A percentile compares a stretch with the other conserved stretches of the same genome.
Conservation (phyloP, 1,140 invertebrate genomes). For the Pinna nobilis region DNA sequence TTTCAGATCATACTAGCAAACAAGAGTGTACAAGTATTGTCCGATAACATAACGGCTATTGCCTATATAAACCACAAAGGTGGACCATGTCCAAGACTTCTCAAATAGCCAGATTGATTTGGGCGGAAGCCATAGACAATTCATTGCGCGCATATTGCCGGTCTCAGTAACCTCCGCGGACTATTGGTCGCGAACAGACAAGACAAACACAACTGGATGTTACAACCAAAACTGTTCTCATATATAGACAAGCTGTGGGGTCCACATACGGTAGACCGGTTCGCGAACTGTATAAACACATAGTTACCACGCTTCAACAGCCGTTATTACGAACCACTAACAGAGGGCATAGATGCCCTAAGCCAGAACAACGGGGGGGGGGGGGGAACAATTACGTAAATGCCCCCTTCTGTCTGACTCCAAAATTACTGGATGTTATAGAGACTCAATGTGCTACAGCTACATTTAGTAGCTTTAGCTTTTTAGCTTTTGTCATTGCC, state of each 20-base stretch:
- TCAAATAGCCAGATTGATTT: not conserved
- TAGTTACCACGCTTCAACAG: too few species aligned
- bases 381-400: too few species aligned
- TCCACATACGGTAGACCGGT: too few species aligned
- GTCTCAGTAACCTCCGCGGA: not conserved
- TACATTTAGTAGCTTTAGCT: too few species aligned
- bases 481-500: too few species aligned
- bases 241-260: slow-evolving; percentile 15
- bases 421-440: too few species aligned
- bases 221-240: not conserved
- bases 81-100: not conserved
- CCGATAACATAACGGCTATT: slow-evolving; percentile 2
- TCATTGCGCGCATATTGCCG: not conserved
- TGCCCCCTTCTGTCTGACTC: too few species aligned
- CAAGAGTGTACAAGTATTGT: not conserved
- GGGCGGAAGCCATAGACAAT: not conserved
- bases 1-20: not conserved
- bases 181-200: slow-evolving; percentile 4
- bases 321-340: too few species aligned
- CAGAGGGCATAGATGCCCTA: too few species aligned
- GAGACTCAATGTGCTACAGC: too few species aligned
- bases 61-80: slow-evolving; percentile 8
- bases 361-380: too few species aligned
- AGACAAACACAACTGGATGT: slow-evolving; percentile 12
- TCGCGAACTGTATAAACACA: too few species aligned